These are phyloP conservation scores for Trileptium ribeirensis DNA, from an alignment of 2,888 invertebrate genomes.

Conservation along the genomic window DNA sequence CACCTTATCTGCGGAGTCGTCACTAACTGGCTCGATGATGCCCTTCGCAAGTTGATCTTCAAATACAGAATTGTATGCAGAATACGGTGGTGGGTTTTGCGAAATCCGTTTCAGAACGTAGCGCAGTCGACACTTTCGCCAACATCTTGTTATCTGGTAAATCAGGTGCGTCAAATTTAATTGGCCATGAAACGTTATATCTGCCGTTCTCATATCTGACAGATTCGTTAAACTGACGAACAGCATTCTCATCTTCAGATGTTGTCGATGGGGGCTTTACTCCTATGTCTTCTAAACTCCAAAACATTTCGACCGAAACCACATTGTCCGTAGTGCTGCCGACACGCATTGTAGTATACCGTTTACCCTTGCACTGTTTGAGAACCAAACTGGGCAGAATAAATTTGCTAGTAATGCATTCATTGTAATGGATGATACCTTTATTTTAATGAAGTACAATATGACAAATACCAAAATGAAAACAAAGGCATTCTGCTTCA, in stretches of 20 bases:
- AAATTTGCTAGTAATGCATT: too few species aligned
- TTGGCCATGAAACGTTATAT: background rate
- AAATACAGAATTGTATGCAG: slow-evolving; percentile 22
- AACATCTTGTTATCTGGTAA: background rate
- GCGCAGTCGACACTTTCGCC: background rate
- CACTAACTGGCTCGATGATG: slow-evolving; percentile 23
- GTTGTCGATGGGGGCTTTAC: background rate
- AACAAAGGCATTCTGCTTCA: too few species aligned
- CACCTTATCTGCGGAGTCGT: background rate
- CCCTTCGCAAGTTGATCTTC: slow-evolving; percentile 17
- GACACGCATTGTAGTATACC: background rate
- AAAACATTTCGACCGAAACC: background rate
- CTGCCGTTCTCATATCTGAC: background rate
- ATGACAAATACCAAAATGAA: too few species aligned
- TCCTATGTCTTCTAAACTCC: background rate
- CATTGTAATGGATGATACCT: too few species aligned
- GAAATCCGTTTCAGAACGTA: background rate
- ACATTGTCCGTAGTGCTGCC: background rate
- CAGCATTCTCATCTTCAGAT: background rate
- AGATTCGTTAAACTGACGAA: background rate
- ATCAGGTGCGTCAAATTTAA: background rate
- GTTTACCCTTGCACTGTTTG: too few species aligned
- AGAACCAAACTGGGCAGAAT: too few species aligned
- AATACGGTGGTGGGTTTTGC: background rate
- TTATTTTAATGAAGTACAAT: too few species aligned